Evolutionary conservation across 2,797 vertebrate species (phyloP).

Genomic region (Microchirus variegatus): DNA sequence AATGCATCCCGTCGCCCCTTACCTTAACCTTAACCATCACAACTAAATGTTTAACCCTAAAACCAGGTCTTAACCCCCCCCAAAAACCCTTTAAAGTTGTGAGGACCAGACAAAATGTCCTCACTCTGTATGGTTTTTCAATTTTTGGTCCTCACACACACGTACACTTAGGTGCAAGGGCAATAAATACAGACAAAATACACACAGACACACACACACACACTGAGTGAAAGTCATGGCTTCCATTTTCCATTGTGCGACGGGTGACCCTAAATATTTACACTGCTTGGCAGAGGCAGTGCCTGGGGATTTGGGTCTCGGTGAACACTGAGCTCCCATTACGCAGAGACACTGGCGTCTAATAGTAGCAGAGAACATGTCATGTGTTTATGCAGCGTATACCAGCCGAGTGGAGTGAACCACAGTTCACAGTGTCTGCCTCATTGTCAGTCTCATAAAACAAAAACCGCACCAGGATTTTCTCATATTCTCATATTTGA

Average conservation of each 20-base stretch:
- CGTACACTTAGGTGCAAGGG: too few relatives aligned
- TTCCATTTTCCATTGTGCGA: slow-evolving; percentile 81
- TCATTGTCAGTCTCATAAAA: slow-evolving; percentile 9
- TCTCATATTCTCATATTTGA: too few relatives aligned
- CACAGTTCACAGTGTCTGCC: slow-evolving; percentile 17
- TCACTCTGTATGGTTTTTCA: too few relatives aligned
- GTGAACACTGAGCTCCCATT: slow-evolving; percentile 42
- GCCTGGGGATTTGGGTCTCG: slow-evolving; percentile 54
- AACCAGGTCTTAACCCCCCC: too few relatives aligned
- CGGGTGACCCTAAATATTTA: slow-evolving; percentile 85
- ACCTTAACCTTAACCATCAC: too few relatives aligned
- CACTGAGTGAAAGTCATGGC: slow-evolving; percentile 40
- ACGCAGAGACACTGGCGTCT: slow-evolving; percentile 30
- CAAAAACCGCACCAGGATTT: too few relatives aligned
- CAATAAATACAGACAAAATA: too few relatives aligned
- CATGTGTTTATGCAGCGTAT: slow-evolving; percentile 25
- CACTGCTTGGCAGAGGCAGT: slow-evolving; percentile 74
- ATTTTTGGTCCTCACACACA: too few relatives aligned
- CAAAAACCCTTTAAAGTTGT: too few relatives aligned
- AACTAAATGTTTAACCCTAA: too few relatives aligned
- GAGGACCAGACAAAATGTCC: too few relatives aligned
- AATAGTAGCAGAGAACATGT: slow-evolving; percentile 30
- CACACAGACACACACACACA: slow-evolving; percentile 1
- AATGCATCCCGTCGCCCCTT: too few relatives aligned
- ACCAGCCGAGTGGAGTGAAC: slow-evolving; percentile 22